These are phyloP conservation scores for Anguilla anguilla DNA, from an alignment of 2,797 vertebrate genomes.

Conservation along the genomic window DNA sequence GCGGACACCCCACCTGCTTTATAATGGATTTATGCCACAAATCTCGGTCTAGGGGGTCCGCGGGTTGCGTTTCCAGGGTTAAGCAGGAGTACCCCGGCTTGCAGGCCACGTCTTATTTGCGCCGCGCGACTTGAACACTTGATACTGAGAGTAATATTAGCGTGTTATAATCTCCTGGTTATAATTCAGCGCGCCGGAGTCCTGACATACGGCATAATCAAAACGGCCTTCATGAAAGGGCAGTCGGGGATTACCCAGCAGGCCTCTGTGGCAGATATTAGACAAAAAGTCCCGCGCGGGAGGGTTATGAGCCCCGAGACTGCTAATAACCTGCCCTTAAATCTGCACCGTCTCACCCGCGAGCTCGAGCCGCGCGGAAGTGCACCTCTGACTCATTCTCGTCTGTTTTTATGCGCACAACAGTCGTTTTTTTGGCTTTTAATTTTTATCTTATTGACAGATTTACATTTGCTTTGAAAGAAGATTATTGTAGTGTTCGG, in stretches of 20 bases:
- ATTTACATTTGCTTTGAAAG: neutral
- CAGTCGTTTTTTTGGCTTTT: neutral
- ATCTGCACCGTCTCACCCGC: slow-evolving; percentile 9
- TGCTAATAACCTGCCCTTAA: slow-evolving; percentile 27
- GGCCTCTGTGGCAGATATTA: slow-evolving; percentile 38
- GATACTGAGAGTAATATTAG: slow-evolving; percentile 35
- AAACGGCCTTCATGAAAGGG: slow-evolving; percentile 42
- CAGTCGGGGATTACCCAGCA: slow-evolving; percentile 41
- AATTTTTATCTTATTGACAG: neutral
- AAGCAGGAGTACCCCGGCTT: slow-evolving; percentile 23
- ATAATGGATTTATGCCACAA: slow-evolving; percentile 15
- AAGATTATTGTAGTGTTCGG: neutral
- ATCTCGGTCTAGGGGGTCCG: slow-evolving; percentile 16
- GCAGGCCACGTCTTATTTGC: slow-evolving; percentile 38
- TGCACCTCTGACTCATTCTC: neutral
- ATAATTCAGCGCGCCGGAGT: slow-evolving; percentile 37
- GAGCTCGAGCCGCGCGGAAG: neutral
- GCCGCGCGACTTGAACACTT: slow-evolving; percentile 32
- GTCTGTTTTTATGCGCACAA: neutral
- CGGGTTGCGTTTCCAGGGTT: slow-evolving; percentile 29
- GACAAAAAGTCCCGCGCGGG: slow-evolving; percentile 34
- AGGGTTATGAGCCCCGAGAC: slow-evolving; percentile 19
- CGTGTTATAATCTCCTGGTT: slow-evolving; percentile 37
- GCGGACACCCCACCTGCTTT: neutral
- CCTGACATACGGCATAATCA: slow-evolving; percentile 42